Base-by-base conservation (phyloP, 2,797 vertebrate species). In the Trichosurus vulpecula region DNA sequence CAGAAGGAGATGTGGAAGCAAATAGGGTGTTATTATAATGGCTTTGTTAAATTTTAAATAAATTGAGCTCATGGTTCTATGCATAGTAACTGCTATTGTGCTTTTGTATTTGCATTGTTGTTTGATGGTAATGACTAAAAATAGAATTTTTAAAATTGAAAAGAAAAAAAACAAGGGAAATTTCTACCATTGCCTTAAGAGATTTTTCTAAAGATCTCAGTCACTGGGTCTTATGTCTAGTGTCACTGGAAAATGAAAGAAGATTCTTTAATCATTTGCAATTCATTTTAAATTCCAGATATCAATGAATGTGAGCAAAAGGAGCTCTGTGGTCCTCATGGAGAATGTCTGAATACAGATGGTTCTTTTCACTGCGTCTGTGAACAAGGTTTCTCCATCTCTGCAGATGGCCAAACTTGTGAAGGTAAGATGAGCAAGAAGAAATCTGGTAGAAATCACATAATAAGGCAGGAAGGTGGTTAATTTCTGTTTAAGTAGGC, bases 331-430 rank as follows among this genome's bases (percentile, higher is more conserved):
- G 98, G 98, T 47, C 99, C 99, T 29, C 98, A 99, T 0, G 99
- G 99, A 16, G 98, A 99, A n/a, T 99, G 99, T 98, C 97, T 99
- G 1, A 99, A 99, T 98, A 99, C 99, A 0, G 99, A 99, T 0
- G 99, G 99, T 2, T 99, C 99, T 92, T 99, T 99, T 97, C 95
- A 98, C 90, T 99, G 99, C 96, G 96, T 99, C 90, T 99, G 99
- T 74, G 99, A 99, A 55, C 98, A 97, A 14, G 99, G 99, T 57
- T 99, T 99, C 97, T 98, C 98, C 0, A 96, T 98, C 96, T 99
- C 99, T 96, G 93, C 98, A 5, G 98, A 99, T 95, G 98, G 99
- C 12, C 98, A 96, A 9, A 98, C 98, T 0, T 99, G 99, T 95
- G 99, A 99, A 97, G 99, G 99, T 99, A 98, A 98, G 98, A 92